Percentiles rank a stretch among this genome's conserved stretches.
Evolutionary conservation across 35 echinoderm and acorn worm species (phyloP).

Genomic region (Strongylocentrotus purpuratus): DNA sequence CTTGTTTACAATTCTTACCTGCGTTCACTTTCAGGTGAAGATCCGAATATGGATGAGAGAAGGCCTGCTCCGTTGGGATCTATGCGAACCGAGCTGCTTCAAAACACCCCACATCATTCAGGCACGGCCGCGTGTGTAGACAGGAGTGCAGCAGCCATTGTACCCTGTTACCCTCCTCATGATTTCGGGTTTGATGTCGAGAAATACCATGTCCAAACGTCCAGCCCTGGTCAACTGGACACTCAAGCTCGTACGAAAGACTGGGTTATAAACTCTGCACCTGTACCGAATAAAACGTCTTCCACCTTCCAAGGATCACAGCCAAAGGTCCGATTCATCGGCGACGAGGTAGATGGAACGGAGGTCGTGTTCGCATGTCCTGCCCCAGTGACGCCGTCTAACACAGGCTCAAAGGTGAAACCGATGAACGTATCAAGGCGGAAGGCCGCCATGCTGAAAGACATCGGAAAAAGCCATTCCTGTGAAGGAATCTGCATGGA

Average conservation of each 20-base stretch:
- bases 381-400: background rate
- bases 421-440: background rate
- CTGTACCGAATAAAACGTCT: background rate
- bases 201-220: background rate
- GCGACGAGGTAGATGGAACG: background rate
- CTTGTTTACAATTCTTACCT: background rate
- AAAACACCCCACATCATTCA: background rate
- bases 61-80: background rate
- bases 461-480: slow-evolving; percentile 25
- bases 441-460: background rate
- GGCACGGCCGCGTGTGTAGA: background rate
- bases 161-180: background rate
- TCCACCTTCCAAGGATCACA: background rate
- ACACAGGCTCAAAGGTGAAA: background rate
- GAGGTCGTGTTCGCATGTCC: background rate
- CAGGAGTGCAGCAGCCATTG: background rate
- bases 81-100: background rate
- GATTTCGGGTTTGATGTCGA: background rate
- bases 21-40: background rate
- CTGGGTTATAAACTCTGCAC: background rate
- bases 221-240: background rate
- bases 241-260: background rate
- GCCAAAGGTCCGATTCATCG: background rate
- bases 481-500: background rate
- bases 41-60: background rate